Conservation (phyloP, 92 coral and sea anemone species). For the Isaurus tuberculatus region DNA sequence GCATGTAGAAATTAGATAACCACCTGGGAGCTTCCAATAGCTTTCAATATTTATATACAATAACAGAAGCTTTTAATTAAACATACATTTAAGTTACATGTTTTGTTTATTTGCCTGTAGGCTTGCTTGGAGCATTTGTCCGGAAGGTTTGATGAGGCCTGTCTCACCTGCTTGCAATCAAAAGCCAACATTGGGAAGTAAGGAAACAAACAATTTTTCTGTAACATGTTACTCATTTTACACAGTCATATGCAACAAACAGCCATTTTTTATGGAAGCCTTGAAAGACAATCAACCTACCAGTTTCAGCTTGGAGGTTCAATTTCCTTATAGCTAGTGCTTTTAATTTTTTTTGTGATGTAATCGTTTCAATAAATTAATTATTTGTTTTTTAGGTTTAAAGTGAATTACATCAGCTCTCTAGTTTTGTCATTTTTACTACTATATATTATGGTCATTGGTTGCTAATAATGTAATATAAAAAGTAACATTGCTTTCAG, state of each 20-base stretch:
- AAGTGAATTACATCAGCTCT: background rate
- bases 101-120: background rate
- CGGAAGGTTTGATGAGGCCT: slow-evolving; percentile 42
- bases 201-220: background rate
- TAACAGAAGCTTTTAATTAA: background rate
- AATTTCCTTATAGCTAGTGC: background rate
- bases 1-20: background rate
- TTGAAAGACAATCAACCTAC: background rate
- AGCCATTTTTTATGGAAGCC: background rate
- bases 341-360: background rate
- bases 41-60: background rate
- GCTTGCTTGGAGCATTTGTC: slow-evolving; percentile 50
- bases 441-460: background rate
- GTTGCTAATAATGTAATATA: background rate
- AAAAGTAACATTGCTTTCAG: slow-evolving; percentile 1
- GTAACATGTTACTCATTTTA: background rate
- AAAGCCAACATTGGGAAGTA: slow-evolving; percentile 54
- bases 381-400: background rate
- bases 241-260: background rate
- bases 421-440: background rate
- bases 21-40: background rate
- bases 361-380: background rate
- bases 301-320: background rate
- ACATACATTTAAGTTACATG: background rate
- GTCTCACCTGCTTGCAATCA: slow-evolving; percentile 46